Base-by-base conservation (phyloP, 2,113 vertebrate species). In the Reinhardtius hippoglossoides region DNA sequence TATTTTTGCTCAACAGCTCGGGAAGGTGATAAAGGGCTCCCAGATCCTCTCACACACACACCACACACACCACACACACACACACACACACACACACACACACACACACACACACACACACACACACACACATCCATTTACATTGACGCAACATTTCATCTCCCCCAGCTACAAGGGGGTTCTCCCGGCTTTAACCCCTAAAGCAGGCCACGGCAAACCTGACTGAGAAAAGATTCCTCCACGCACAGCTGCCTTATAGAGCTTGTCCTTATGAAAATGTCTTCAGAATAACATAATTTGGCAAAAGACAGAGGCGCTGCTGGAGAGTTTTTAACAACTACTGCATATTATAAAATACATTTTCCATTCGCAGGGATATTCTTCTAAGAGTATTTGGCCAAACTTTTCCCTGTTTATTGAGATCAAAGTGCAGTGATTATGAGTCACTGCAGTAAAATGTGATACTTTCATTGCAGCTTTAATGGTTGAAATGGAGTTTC, bases 21-120 rank as follows among this genome's bases (percentile, higher is more conserved):
- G 94, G 93, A 94, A 96, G 95, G 97, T 96, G 96, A 96, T 97
- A 94, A 94, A 97, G 95, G 94, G 93, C 94, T 95, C 94, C 95
- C 91, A 96, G 95, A 95, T 95, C 85, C 78, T 92, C 91, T 90
- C 89, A 60, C 88, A 82, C 85, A 72, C 89, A 58, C 88, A 81
- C 84, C 73, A 75, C 67, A 78, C 66, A 74, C n/a, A 24, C 71
- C 57, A 40, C 15, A 35, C 89, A 60, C 88, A 82, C 85, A 72
- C 89, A 58, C 88, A 81, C 84, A 83, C 73, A 75, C 67, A 78
- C 66, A 74, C n/a, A 24, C 71, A 86, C 61, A 61, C 37, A 16
- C 55, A 56, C 23, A 79, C 89, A 60, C 88, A 82, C 85, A 72
- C 89, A 58, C 88, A 81, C 84, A 83, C 73, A 75, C 67, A 78